Evolutionary conservation across 2,797 vertebrate genomes (phyloP), one percentile per base, ranked within the genome.

Genomic region (Crocidura indochinensis): DNA sequence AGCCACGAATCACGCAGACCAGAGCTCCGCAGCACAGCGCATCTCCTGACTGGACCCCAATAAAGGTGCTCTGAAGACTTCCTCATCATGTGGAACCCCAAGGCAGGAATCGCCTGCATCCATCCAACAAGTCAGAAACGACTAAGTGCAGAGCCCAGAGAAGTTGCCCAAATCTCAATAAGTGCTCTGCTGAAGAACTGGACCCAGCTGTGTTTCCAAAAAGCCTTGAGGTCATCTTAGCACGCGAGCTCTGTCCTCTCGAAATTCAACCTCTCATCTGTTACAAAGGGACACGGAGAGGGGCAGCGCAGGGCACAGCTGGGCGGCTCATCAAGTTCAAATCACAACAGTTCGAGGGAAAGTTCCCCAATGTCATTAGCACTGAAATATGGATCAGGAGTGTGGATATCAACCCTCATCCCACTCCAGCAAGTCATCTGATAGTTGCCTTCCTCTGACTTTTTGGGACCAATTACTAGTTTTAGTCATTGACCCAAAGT

Each of bases 141-240:
- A 0, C 0, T n/a, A 56, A 69, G 47, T 31, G 73, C 65, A 2
- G 56, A 80, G 56, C 60, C 62, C 71, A 22, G 0, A 0, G 2
- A 76, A 91, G 10, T 38, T 53, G 10, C 27, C 73, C 26, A 83
- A 69, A 38, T 8, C 47, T 46, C 31, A 71, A n/a, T 46, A 62
- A 89, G 83, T 11, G 22, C 27, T 7, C 0, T 19, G 77, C 31
- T 46, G 44, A 26, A 65, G 51, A 67, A 79, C 92, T 53, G n/a
- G 90, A 90, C 31, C n/a, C 78, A 74, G 75, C 60, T 84, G 68
- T 84, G 29, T 86, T 27, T 65, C 73, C 60, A 60, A 75, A 93
- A 81, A 88, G 64, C 46, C 85, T 68, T 44, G 15, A 44, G 69
- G 27, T 24, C 12, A 46, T 27, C 47, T 85, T 80, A 60, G 19